Conservation (phyloP, 1,140 invertebrate species). For the Anastatus disparis region DNA sequence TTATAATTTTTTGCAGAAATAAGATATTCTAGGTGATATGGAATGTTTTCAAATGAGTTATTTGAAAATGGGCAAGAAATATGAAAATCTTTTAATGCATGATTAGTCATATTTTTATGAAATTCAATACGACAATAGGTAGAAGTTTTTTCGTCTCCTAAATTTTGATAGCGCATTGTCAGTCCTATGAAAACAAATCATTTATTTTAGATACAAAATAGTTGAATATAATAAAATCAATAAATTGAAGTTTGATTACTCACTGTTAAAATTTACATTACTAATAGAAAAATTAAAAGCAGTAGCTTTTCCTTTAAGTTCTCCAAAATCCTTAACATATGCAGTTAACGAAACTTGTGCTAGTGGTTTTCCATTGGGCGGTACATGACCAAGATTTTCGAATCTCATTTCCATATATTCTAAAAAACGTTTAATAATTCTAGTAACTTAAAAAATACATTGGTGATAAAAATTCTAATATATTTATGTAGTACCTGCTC, state of each 20-base stretch:
- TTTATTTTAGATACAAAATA: conserved; percentile 10
- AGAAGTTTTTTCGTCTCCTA: conserved; percentile 44
- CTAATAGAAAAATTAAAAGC: conserved; percentile 59
- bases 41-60: conserved; percentile 48
- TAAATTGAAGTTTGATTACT: conserved; percentile 37
- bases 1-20: conserved; percentile 46
- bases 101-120: conserved; percentile 37
- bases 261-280: conserved; percentile 54
- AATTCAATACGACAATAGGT: conserved; percentile 51
- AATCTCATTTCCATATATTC: conserved; percentile 54
- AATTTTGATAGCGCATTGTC: conserved; percentile 54
- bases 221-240: not conserved
- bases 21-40: conserved; percentile 56
- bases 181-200: conserved; percentile 46
- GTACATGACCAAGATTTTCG: conserved; percentile 45
- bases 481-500: conserved; percentile 73
- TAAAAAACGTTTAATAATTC: no score
- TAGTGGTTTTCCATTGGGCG: conserved; percentile 34
- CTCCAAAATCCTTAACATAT: conserved; percentile 48
- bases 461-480: conserved; percentile 66
- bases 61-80: conserved; percentile 57
- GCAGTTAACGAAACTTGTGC: conserved; percentile 51
- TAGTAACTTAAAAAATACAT: conserved; percentile 41
- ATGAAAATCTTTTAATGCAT: conserved; percentile 44
- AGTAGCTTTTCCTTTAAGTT: conserved; percentile 43